Base-by-base conservation (phyloP, 1,140 invertebrate species). In the Ruditapes philippinarum region DNA sequence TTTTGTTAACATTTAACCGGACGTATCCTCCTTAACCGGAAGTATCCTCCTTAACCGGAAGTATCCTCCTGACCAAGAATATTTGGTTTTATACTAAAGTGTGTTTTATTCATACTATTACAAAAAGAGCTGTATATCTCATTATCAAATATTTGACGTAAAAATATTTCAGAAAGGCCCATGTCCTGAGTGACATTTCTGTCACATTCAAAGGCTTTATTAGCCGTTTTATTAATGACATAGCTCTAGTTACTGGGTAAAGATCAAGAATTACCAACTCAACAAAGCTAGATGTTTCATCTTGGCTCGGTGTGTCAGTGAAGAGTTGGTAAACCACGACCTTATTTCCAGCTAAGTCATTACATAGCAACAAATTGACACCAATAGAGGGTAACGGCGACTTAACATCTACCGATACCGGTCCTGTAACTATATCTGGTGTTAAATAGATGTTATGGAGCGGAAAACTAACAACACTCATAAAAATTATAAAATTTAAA, bases 281-380 rank as follows among this genome's bases (percentile, higher is more conserved):
- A 74, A 65, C 22, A 42, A 54, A 38, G 38, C 70, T 76, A 54
- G 17, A 17, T 28, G 49, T 36, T n/a, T 38, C 5, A 74, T 70
- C 78, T 14, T 76, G 28, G 40, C 36, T 3, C n/a, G 82, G 83
- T 38, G 60, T 80, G 40, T 70, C 38, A 81, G 60, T 73, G n/a
- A 92, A 49, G 49, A 85, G 33, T 31, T 73, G 84, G 31, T 84
- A 31, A 45, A 40, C 70, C 25, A 89, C 42, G 62, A 91, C 91
- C 45, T 89, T 88, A 1, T 82, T 54, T 49, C 81, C 84, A 57
- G 90, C 91, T 62, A 91, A 65, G 65, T 92, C 91, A 85, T 92
- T 92, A 11, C 90, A 87, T 70, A 91, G 45, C 70, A 91, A 73
- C 49, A 92, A 73, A 73, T 62, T 33, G 19, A 92, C 70, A 88